phyloP scores from a whole-genome alignment of 2,888 invertebrate species.

The Drepanosiphum platanoidis region DNA sequence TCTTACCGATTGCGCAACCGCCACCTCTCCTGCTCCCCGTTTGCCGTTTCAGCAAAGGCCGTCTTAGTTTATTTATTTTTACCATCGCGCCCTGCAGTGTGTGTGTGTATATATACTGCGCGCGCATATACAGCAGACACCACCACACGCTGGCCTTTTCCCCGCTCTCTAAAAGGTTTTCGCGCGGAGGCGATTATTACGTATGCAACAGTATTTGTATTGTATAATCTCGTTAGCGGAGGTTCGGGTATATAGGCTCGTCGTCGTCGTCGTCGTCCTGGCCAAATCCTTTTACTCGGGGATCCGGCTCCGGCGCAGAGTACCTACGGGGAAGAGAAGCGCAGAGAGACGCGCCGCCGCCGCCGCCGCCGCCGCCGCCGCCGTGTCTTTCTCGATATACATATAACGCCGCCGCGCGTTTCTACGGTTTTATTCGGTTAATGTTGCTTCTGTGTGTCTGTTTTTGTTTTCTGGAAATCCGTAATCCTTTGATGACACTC shows the following conservation, averaged over 20 bases:
- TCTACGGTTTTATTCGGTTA: conserved; percentile 61
- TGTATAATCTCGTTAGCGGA: conserved; percentile 65
- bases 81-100: neutral
- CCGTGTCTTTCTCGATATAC: conserved; percentile 26
- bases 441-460: conserved; percentile 57
- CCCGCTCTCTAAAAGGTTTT: conserved; percentile 64
- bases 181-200: conserved; percentile 64
- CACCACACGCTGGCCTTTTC: conserved; percentile 41
- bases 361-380: too few relatives aligned
- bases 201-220: conserved; percentile 65
- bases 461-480: conserved; percentile 62
- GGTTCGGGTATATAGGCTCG: conserved; percentile 60
- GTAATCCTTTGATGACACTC: conserved; percentile 62
- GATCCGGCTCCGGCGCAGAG: conserved; percentile 43
- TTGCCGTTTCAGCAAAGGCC: conserved; percentile 1
- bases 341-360: too few relatives aligned
- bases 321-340: too few relatives aligned
- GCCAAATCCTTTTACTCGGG: conserved; percentile 63
- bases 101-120: neutral
- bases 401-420: too few relatives aligned
- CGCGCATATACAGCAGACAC: neutral
- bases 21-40: neutral
- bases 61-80: conserved; percentile 54
- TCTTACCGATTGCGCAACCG: neutral
- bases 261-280: too few relatives aligned